Conservation (phyloP, 1,140 invertebrate species). For the Drosophila kohkoa region DNA sequence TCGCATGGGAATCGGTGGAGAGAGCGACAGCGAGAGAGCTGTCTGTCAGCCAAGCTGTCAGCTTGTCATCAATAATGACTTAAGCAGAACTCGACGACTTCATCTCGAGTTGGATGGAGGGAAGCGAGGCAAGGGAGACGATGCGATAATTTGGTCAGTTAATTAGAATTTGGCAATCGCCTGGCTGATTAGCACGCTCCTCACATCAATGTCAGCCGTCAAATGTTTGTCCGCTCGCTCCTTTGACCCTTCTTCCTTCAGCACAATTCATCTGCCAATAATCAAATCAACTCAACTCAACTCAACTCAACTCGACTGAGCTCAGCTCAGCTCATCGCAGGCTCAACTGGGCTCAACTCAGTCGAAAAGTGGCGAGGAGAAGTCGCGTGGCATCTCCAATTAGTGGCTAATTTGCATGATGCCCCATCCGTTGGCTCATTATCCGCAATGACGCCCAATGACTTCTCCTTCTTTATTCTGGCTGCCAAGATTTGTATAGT, state of each 20-base stretch:
- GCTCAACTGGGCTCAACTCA: not conserved
- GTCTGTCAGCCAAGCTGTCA: slow-evolving; percentile 8
- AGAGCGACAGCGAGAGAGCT: not conserved
- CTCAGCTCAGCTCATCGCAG: not conserved
- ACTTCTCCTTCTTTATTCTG: not conserved
- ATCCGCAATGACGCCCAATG: slow-evolving; percentile 47
- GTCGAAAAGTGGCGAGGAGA: not conserved
- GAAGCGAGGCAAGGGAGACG: no score
- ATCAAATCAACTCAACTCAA: slow-evolving; percentile 73
- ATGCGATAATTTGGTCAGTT: slow-evolving; percentile 36
- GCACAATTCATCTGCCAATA: slow-evolving; percentile 41
- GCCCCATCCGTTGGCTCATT: slow-evolving; percentile 66
- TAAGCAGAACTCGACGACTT: not conserved
- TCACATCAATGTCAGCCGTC: slow-evolving; percentile 24
- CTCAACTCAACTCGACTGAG: slow-evolving; percentile 50
- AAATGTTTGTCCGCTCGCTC: not conserved
- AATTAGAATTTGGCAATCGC: slow-evolving; percentile 27
- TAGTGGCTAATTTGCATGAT: slow-evolving; percentile 76
- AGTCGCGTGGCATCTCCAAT: slow-evolving; percentile 57
- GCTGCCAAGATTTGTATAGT: no score
- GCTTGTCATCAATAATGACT: slow-evolving; percentile 36
- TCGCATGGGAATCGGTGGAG: not conserved
- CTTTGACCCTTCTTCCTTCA: not conserved
- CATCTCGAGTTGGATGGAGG: not conserved
- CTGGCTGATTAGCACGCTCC: slow-evolving; percentile 37